Evolutionary conservation across 2,113 vertebrate genomes (phyloP).

Genomic region (Odocoileus virginianus): DNA sequence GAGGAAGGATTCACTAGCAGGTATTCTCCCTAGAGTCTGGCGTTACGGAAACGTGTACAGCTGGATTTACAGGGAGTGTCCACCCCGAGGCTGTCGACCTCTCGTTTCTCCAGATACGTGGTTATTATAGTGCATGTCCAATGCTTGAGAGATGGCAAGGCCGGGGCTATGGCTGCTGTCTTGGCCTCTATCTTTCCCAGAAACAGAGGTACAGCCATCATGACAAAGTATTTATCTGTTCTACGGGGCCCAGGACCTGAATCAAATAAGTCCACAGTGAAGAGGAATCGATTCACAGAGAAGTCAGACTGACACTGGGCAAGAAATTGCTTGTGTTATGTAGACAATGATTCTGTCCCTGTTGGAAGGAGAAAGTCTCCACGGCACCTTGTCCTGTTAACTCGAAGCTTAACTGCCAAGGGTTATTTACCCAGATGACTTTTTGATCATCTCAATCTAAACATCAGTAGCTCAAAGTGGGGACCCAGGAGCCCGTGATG

Average conservation of each 20-base stretch:
- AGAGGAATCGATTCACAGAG: not conserved
- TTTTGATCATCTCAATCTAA: not conserved
- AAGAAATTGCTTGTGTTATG: not conserved
- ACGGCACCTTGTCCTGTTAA: not conserved
- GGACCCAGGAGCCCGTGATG: not conserved
- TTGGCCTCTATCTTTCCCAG: not conserved
- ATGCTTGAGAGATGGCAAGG: not conserved
- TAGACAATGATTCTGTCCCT: not conserved
- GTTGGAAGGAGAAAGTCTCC: not conserved
- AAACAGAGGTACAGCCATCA: not conserved
- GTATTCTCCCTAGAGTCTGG: not conserved
- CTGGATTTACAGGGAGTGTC: not conserved
- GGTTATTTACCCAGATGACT: not conserved
- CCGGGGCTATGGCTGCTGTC: not conserved
- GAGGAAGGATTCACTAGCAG: not conserved
- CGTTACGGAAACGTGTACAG: rapidly evolving
- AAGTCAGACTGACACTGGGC: not conserved
- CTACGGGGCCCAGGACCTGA: not conserved
- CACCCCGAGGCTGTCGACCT: not conserved
- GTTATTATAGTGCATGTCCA: rapidly evolving
- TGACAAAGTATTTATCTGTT: not conserved
- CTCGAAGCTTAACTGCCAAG: not conserved
- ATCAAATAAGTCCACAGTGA: not conserved
- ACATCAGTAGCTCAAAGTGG: not conserved
- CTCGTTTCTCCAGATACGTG: not conserved